These are phyloP conservation scores for Coilia nasus DNA, from an alignment of 2,797 vertebrate genomes.

Conservation along the genomic window DNA sequence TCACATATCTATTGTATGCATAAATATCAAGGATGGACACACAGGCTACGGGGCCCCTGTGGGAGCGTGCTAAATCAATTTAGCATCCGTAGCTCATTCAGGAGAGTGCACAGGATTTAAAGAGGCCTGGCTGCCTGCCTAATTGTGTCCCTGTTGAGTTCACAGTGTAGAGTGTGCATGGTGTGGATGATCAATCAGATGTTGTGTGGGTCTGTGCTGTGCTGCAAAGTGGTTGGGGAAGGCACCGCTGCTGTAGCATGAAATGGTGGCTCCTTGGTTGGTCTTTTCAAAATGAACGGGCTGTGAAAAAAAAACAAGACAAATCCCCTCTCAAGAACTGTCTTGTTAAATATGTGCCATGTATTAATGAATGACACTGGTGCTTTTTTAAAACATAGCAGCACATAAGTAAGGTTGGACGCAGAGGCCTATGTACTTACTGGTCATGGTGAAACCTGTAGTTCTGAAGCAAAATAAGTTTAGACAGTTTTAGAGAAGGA, in stretches of 20 bases:
- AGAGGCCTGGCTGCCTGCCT: constrained; percentile 2
- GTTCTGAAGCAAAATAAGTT: background rate
- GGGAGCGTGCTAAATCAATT: constrained; percentile 16
- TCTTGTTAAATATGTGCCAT: background rate
- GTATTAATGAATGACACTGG: background rate
- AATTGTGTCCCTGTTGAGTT: constrained; percentile 23
- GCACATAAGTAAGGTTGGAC: background rate
- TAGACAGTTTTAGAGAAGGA: background rate
- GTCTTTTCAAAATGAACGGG: background rate
- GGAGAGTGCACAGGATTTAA: constrained; percentile 16
- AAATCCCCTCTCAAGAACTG: background rate
- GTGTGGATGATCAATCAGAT: constrained; percentile 24
- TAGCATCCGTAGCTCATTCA: constrained; percentile 20
- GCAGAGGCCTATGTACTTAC: background rate
- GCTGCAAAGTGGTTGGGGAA: background rate
- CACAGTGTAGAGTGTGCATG: background rate
- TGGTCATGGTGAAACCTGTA: background rate
- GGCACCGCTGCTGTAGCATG: background rate
- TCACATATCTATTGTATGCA: constrained; percentile 21
- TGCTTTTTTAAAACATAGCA: background rate
- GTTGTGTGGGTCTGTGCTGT: constrained; percentile 28
- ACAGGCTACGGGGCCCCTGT: background rate
- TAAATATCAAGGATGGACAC: constrained; percentile 25
- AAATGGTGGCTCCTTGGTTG: constrained; percentile 2
- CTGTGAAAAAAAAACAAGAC: background rate